phyloP scores from a whole-genome alignment of 2,888 invertebrate genomes.

The Thymelicus sylvestris region DNA sequence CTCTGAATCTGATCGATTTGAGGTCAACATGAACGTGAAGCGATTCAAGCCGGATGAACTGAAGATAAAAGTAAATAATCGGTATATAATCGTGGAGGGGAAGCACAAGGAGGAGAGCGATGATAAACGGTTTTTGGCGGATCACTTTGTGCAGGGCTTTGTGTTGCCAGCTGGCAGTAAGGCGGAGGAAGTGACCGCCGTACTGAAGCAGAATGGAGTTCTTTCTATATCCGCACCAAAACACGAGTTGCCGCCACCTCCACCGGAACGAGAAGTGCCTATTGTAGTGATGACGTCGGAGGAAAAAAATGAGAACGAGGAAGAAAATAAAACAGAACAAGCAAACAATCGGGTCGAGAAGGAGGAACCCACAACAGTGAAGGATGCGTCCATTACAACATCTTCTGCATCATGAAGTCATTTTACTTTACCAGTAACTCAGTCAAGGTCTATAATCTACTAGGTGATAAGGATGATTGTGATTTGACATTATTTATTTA shows the following conservation, averaged over 20 bases:
- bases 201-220: slow-evolving; percentile 66
- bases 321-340: slow-evolving; percentile 43
- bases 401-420: slow-evolving; percentile 45
- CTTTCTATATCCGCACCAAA: slow-evolving; percentile 69
- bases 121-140: slow-evolving; percentile 62
- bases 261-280: slow-evolving; percentile 70
- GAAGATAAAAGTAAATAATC: slow-evolving; percentile 72
- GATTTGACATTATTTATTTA: no score
- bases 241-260: slow-evolving; percentile 73
- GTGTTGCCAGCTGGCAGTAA: slow-evolving; percentile 69
- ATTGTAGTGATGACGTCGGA: slow-evolving; percentile 64
- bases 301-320: slow-evolving; percentile 48
- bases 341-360: slow-evolving; percentile 29
- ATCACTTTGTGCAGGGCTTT: slow-evolving; percentile 75
- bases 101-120: slow-evolving; percentile 64
- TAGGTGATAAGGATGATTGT: no score
- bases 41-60: slow-evolving; percentile 73
- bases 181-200: slow-evolving; percentile 72
- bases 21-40: slow-evolving; percentile 67
- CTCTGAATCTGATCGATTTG: slow-evolving; percentile 65
- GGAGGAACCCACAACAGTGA: slow-evolving; percentile 46
- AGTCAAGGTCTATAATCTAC: no score
- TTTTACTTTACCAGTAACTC: no score
- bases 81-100: slow-evolving; percentile 71
- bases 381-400: slow-evolving; percentile 43